phyloP scores from a whole-genome alignment of 2,888 invertebrate species.

The Latrodectus elegans region DNA sequence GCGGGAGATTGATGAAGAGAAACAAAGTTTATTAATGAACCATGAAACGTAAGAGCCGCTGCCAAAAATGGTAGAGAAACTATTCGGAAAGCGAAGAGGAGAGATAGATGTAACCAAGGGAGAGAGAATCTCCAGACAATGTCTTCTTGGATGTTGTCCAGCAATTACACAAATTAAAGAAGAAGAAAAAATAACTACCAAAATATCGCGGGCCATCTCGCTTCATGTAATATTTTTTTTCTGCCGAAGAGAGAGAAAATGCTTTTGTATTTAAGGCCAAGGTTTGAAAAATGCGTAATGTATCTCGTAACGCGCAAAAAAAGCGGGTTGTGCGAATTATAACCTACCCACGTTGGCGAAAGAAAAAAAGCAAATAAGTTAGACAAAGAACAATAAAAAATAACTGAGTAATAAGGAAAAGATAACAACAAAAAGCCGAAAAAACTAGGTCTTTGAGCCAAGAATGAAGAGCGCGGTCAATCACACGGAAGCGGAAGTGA shows the following conservation, averaged over 20 bases:
- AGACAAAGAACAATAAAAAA: constrained; percentile 23
- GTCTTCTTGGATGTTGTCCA: constrained; percentile 10
- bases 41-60: constrained; percentile 5
- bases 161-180: background rate
- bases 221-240: background rate
- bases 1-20: constrained; percentile 34
- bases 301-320: constrained; percentile 32
- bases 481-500: constrained; percentile 70
- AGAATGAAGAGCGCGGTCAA: constrained; percentile 65
- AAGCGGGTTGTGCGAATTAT: constrained; percentile 34
- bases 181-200: constrained; percentile 5
- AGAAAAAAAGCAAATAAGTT: background rate
- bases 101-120: background rate
- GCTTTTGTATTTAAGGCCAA: constrained; percentile 37
- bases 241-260: background rate
- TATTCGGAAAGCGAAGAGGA: background rate
- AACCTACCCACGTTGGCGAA: background rate
- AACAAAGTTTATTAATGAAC: constrained; percentile 54
- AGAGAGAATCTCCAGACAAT: background rate
- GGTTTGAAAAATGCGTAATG: constrained; percentile 38
- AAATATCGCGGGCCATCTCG: background rate
- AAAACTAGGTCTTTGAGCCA: constrained; percentile 69
- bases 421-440: constrained; percentile 28
- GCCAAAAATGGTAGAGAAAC: constrained; percentile 3
- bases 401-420: constrained; percentile 61